Conservation (phyloP, 37 sponge, comb jelly and placozoan genomes). For the Spongilla lacustris region DNA sequence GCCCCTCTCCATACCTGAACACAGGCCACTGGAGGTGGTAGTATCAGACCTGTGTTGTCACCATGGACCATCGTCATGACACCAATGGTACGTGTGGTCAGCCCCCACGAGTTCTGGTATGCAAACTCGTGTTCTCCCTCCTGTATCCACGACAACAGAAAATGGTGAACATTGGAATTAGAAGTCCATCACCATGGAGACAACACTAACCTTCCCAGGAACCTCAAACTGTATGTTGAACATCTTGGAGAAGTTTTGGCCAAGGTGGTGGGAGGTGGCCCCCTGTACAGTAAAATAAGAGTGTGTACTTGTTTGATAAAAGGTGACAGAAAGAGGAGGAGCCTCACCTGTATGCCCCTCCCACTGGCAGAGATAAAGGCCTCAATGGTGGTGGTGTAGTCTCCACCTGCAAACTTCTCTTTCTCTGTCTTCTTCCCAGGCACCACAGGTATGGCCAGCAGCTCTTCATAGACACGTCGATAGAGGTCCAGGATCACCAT, state of each 20-base stretch:
- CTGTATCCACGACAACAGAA: slow-evolving; percentile 8
- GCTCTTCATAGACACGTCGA: slow-evolving; percentile 93
- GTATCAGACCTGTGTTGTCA: slow-evolving; percentile 92
- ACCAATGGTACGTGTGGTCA: slow-evolving; percentile 96
- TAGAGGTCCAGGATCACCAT: slow-evolving; percentile 86
- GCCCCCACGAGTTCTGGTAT: slow-evolving; percentile 98
- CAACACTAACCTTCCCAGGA: slow-evolving; percentile 47
- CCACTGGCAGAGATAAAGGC: slow-evolving; percentile 94
- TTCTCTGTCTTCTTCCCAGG: slow-evolving; percentile 95
- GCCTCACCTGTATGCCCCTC: slow-evolving; percentile 90
- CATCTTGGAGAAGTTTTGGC: slow-evolving; percentile 99
- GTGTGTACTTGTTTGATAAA: not conserved
- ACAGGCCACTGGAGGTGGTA: slow-evolving; percentile 73
- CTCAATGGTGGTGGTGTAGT: slow-evolving; percentile 98
- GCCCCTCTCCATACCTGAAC: slow-evolving; percentile 4
- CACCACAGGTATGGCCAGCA: slow-evolving; percentile 96
- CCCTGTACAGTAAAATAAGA: slow-evolving; percentile 60
- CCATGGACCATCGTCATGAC: slow-evolving; percentile 96
- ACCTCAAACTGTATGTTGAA: slow-evolving; percentile 94
- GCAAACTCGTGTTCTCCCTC: slow-evolving; percentile 75
- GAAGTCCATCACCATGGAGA: not conserved
- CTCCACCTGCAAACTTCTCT: slow-evolving; percentile 99
- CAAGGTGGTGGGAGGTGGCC: slow-evolving; percentile 98
- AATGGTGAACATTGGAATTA: not conserved
- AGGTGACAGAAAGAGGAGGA: not conserved